These are phyloP conservation scores for Chymomyza caudatula DNA, from an alignment of 2,888 invertebrate genomes.

Conservation along the genomic window DNA sequence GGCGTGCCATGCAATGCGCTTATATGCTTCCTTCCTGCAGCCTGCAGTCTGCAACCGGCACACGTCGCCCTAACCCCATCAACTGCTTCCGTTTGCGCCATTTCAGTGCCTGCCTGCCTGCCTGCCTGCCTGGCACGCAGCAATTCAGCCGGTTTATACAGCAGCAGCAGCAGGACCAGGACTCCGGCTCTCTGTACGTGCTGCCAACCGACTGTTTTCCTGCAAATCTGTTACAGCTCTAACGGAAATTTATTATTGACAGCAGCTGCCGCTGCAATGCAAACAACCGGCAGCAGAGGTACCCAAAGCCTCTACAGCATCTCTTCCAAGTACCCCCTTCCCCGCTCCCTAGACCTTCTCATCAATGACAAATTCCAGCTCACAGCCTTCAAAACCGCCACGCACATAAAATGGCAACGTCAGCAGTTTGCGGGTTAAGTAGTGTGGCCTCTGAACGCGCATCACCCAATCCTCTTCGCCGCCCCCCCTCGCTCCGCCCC, in stretches of 20 bases:
- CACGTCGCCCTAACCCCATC: conserved; percentile 22
- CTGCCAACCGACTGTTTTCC: conserved; percentile 14
- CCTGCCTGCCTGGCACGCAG: neutral
- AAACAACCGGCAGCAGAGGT: conserved; percentile 44
- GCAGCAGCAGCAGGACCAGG: neutral
- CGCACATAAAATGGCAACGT: conserved; percentile 37
- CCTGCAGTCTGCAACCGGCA: neutral
- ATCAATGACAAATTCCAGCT: neutral
- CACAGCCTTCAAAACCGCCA: neutral
- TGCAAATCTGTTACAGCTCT: conserved; percentile 70
- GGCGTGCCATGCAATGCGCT: conserved; percentile 63
- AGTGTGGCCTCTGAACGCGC: conserved; percentile 43
- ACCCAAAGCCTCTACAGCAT: neutral
- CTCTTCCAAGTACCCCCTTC: neutral
- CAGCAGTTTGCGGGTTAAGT: conserved; percentile 66
- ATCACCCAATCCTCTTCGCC: neutral
- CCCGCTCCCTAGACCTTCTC: neutral
- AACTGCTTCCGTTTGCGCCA: conserved; percentile 3
- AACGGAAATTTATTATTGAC: conserved; percentile 75
- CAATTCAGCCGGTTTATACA: neutral
- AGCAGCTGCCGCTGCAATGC: conserved; percentile 71
- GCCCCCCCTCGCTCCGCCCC: neutral
- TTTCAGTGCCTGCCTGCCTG: neutral
- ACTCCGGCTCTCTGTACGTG: neutral
- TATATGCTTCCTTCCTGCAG: conserved; percentile 59